A percentile compares a stretch with the other conserved stretches of the same genome.
Conservation (phyloP, 2,888 invertebrate species). For the Synanthedon formicaeformis region DNA sequence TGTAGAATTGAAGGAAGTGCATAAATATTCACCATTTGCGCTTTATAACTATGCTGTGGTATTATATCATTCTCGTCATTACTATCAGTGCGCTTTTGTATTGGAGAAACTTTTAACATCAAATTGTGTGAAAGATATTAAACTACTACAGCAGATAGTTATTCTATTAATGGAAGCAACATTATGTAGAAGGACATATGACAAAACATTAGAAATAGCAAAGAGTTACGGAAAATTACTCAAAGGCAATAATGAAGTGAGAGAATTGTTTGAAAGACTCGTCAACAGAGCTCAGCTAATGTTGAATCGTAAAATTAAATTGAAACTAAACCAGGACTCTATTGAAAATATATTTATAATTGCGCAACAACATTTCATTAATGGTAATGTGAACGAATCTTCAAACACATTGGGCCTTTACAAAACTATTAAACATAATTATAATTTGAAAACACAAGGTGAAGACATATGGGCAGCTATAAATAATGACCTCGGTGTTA, state of each 20-base stretch:
- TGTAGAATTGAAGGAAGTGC: conserved; percentile 42
- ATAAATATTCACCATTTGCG: conserved; percentile 41
- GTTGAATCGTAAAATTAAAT: conserved; percentile 35
- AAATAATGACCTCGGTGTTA: conserved; percentile 85
- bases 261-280: conserved; percentile 48
- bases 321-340: conserved; percentile 43
- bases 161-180: conserved; percentile 53
- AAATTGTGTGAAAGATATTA: conserved; percentile 47
- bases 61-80: conserved; percentile 81
- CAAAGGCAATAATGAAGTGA: conserved; percentile 37
- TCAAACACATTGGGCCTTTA: conserved; percentile 48
- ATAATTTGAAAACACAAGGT: conserved; percentile 51
- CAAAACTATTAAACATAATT: conserved; percentile 43
- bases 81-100: conserved; percentile 72
- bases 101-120: conserved; percentile 46
- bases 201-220: conserved; percentile 49
- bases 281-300: conserved; percentile 49
- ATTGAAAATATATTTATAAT: conserved; percentile 59
- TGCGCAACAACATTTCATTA: conserved; percentile 56
- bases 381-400: conserved; percentile 54
- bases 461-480: conserved; percentile 68
- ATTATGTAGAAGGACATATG: conserved; percentile 53
- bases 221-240: conserved; percentile 44
- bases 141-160: conserved; percentile 43
- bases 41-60: conserved; percentile 85